Evolutionary conservation across 2,888 invertebrate genomes (phyloP).

Genomic region (Drosophila koepferae): DNA sequence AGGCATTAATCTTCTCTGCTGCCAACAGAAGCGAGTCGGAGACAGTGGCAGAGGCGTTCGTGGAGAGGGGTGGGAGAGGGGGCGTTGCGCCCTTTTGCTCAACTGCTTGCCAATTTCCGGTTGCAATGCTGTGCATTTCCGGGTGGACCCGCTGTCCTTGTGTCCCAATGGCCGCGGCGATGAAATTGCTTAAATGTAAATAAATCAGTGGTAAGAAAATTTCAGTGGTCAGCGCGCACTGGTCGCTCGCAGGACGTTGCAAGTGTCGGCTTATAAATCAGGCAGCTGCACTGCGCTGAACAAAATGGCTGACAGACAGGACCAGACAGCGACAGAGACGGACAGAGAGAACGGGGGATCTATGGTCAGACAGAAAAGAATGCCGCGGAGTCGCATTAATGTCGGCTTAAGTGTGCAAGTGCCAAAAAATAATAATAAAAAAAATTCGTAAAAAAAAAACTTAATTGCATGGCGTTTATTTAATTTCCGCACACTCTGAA

Average conservation of each 20-base stretch:
- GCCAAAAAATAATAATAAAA: conserved; percentile 5
- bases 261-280: conserved; percentile 80
- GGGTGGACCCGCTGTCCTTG: conserved; percentile 7
- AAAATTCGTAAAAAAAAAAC: conserved; percentile 22
- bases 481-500: conserved; percentile 47
- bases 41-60: background rate
- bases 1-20: conserved; percentile 67
- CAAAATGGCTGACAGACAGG: conserved; percentile 59
- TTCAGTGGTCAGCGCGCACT: conserved; percentile 74
- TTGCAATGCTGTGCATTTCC: conserved; percentile 77
- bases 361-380: conserved; percentile 5
- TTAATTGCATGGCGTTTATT: conserved; percentile 71
- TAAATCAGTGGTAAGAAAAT: conserved; percentile 83
- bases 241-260: conserved; percentile 38
- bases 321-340: background rate
- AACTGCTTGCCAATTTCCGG: conserved; percentile 76
- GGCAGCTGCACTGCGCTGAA: conserved; percentile 59
- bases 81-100: conserved; percentile 33
- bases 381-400: conserved; percentile 60
- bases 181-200: conserved; percentile 83
- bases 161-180: conserved; percentile 54
- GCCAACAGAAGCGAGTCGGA: conserved; percentile 11
- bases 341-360: background rate
- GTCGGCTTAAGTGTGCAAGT: conserved; percentile 66
- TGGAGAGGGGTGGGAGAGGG: background rate